A percentile compares a stretch with the other conserved stretches of the same genome.
Evolutionary conservation across 1,140 invertebrate genomes (phyloP).

Genomic region (Meloidogyne hapla): DNA sequence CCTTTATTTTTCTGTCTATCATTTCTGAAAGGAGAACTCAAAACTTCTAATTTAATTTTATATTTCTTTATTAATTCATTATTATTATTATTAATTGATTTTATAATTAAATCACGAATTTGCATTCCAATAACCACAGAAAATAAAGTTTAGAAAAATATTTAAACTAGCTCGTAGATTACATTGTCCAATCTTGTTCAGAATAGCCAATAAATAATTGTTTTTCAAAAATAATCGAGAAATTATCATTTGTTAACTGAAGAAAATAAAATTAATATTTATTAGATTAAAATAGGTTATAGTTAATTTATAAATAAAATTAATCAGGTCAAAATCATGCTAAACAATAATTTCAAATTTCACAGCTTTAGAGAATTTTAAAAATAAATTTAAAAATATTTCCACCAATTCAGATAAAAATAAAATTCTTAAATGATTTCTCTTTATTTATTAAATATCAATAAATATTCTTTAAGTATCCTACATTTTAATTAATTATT

Average conservation of each 20-base stretch:
- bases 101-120: neutral
- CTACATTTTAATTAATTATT: neutral
- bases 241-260: neutral
- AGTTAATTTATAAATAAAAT: no score
- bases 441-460: no score
- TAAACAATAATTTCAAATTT: no score
- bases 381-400: no score
- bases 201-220: constrained; percentile 14
- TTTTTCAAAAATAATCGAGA: constrained; percentile 18
- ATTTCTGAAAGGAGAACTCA: constrained; percentile 13
- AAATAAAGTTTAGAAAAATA: constrained; percentile 17
- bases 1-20: neutral
- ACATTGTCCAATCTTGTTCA: no score
- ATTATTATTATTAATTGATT: neutral
- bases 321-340: no score
- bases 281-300: no score
- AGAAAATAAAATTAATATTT: neutral
- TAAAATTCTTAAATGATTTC: no score
- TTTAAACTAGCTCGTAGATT: constrained; percentile 9
- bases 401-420: no score
- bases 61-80: constrained; percentile 13
- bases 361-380: no score
- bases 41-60: constrained; percentile 2
- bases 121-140: constrained; percentile 15
- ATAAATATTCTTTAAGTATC: no score